A percentile compares a stretch with the other conserved stretches of the same genome.
These are phyloP conservation scores for Erebia epiphron DNA, from an alignment of 2,888 invertebrate species.

Conservation along the genomic window DNA sequence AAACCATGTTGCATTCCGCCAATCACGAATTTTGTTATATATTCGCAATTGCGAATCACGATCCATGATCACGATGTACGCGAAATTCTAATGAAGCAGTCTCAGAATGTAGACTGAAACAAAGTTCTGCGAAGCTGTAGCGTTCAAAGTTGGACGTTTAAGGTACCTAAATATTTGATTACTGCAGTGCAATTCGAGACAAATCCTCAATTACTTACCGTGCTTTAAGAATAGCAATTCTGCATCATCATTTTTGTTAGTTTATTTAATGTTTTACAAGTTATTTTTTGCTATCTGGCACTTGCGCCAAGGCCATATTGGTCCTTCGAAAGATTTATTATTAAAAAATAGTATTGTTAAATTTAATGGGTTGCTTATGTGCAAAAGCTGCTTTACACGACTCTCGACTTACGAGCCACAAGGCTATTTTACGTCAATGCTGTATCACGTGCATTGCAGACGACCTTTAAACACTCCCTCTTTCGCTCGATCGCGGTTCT, in stretches of 20 bases:
- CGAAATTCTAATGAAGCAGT: no score
- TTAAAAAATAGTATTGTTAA: slow-evolving; percentile 4
- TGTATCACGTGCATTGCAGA: slow-evolving; percentile 55
- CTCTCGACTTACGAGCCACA: slow-evolving; percentile 37
- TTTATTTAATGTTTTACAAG: no score
- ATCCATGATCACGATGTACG: no score
- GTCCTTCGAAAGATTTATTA: background rate
- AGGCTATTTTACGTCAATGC: slow-evolving; percentile 57
- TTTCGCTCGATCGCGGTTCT: slow-evolving; percentile 28
- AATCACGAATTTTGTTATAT: background rate
- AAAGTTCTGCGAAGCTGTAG: no score
- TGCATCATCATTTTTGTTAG: background rate
- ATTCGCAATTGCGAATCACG: background rate
- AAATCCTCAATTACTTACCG: no score
- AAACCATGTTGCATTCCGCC: slow-evolving; percentile 4
- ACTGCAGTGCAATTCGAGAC: background rate
- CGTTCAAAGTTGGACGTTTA: no score
- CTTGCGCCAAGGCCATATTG: background rate
- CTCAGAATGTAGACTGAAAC: no score
- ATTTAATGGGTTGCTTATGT: slow-evolving; percentile 31
- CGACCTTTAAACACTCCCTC: slow-evolving; percentile 52
- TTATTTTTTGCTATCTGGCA: background rate
- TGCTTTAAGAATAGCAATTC: background rate
- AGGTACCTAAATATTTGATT: background rate
- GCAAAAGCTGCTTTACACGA: slow-evolving; percentile 33